phyloP scores from a whole-genome alignment of 2,888 invertebrate species.

The Melikaiella ostensackeni region DNA sequence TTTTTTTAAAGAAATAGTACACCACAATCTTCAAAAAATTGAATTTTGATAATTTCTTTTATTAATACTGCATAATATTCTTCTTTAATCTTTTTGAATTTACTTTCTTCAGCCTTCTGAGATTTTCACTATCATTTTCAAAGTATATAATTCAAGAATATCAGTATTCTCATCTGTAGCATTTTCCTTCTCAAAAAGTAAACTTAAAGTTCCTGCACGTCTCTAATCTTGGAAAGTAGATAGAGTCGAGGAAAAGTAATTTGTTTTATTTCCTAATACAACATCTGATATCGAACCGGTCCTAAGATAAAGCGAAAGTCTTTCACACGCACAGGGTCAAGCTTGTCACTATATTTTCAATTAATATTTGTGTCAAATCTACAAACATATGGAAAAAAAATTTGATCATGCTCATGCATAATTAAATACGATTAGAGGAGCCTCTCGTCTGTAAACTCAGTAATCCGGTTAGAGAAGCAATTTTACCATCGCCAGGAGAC shows the following conservation, averaged over 20 bases:
- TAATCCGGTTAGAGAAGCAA: conserved; percentile 58
- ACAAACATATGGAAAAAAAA: conserved; percentile 6
- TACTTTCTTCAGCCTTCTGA: background rate
- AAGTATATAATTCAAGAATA: background rate
- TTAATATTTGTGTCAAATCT: conserved; percentile 15
- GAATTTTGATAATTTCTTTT: background rate
- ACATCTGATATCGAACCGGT: background rate
- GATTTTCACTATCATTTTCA: background rate
- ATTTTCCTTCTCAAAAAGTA: background rate
- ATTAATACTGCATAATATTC: background rate
- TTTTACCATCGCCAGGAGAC: conserved; percentile 53
- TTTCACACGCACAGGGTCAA: background rate
- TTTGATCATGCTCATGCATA: conserved; percentile 42
- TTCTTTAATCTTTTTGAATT: background rate
- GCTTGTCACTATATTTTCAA: conserved; percentile 28
- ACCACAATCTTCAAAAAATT: background rate
- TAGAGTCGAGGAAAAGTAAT: background rate
- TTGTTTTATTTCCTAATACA: background rate
- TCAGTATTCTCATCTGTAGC: background rate
- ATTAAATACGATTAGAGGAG: conserved; percentile 58
- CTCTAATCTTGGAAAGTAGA: background rate
- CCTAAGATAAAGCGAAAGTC: background rate
- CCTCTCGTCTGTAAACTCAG: conserved; percentile 63
- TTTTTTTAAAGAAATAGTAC: background rate
- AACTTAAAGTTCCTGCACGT: background rate